phyloP scores from a whole-genome alignment of 2,113 vertebrate genomes.

The Chloroceryle aenea region DNA sequence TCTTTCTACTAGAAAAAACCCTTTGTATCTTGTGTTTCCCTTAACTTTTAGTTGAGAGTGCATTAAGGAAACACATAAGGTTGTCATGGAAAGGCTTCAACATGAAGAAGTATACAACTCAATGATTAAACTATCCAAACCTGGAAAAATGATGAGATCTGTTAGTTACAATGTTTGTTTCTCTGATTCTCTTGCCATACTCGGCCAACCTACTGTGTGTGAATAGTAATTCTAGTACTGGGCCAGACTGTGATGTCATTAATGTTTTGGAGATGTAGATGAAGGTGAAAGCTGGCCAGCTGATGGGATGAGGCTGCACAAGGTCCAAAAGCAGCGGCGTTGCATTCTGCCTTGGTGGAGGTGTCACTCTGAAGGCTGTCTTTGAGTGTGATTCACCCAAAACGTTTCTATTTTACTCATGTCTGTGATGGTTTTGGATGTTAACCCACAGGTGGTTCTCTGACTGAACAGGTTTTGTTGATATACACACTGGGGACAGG shows the following conservation, averaged over 20 bases:
- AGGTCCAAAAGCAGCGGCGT: accelerated
- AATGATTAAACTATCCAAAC: not conserved
- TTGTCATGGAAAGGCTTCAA: not conserved
- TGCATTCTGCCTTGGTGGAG: accelerated
- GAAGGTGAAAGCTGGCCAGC: not conserved
- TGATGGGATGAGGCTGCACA: not conserved
- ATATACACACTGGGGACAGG: not conserved
- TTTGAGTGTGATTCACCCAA: not conserved
- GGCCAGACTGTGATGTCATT: not conserved
- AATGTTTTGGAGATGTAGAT: not conserved
- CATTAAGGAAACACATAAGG: not conserved
- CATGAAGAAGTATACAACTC: not conserved
- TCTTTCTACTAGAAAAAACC: not conserved
- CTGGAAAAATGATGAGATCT: not conserved
- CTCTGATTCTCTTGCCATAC: not conserved
- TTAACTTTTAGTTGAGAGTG: not conserved
- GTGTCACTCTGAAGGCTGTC: not conserved
- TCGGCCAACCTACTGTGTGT: not conserved
- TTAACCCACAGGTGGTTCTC: not conserved
- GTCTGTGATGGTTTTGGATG: not conserved
- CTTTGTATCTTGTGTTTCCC: not conserved
- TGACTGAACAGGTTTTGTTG: not conserved
- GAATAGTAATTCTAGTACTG: not conserved
- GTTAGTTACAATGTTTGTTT: not conserved
- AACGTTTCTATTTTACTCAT: not conserved